Evolutionary conservation across 2,888 invertebrate species (phyloP).

Genomic region (Cremastinae sp.): DNA sequence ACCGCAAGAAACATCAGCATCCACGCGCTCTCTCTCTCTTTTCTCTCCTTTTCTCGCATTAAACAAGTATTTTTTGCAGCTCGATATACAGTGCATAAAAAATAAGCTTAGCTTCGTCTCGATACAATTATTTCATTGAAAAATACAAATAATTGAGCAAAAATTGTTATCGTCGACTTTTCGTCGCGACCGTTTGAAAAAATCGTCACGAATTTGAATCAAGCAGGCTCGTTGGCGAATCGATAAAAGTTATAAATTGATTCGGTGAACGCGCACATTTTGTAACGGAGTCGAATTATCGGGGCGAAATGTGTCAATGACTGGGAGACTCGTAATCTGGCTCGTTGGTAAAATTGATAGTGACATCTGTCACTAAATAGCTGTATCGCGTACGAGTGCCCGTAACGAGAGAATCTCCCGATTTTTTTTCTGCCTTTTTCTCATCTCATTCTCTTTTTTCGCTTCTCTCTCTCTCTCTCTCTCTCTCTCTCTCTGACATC

Average conservation of each 20-base stretch:
- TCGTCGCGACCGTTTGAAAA: too few relatives aligned
- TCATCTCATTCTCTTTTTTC: slow-evolving; percentile 2
- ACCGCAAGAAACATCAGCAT: slow-evolving; percentile 47
- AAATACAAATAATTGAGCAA: too few relatives aligned
- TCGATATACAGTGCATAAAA: slow-evolving; percentile 27
- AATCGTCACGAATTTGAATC: too few relatives aligned
- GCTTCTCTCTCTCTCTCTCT: slow-evolving; percentile 1
- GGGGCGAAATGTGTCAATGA: slow-evolving; percentile 34
- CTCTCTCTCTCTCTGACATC: slow-evolving; percentile 16
- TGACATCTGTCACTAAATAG: slow-evolving; percentile 32
- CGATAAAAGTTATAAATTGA: too few relatives aligned
- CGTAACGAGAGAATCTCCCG: slow-evolving; percentile 4
- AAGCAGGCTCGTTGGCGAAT: too few relatives aligned
- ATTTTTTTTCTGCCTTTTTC: background rate
- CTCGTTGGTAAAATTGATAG: slow-evolving; percentile 24
- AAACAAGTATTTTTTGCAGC: slow-evolving; percentile 19
- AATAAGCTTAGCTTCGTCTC: too few relatives aligned
- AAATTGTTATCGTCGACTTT: background rate
- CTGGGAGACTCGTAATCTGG: slow-evolving; percentile 32
- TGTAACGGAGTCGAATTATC: slow-evolving; percentile 5
- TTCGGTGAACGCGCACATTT: background rate
- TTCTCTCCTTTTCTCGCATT: slow-evolving; percentile 29
- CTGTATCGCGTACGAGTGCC: slow-evolving; percentile 19
- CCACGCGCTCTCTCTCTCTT: slow-evolving; percentile 25
- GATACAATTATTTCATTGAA: too few relatives aligned